Conservation (phyloP, 1,140 invertebrate genomes). For the Drosophila triauraria region DNA sequence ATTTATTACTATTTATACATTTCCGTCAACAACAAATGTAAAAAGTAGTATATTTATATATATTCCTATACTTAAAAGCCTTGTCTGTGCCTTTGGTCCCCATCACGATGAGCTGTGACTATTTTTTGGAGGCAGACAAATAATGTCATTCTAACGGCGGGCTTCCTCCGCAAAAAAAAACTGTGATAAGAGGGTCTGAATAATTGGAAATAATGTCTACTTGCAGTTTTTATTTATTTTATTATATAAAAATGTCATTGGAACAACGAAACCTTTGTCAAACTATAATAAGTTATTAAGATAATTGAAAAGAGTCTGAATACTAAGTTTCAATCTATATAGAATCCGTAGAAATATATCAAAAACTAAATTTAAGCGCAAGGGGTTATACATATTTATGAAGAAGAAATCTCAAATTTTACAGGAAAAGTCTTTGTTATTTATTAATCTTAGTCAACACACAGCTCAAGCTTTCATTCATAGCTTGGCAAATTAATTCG, state of each 20-base stretch:
- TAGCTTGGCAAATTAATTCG: background rate
- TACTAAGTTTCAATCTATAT: too few relatives aligned
- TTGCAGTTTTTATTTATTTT: background rate
- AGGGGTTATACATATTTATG: too few relatives aligned
- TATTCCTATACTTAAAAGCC: too few relatives aligned
- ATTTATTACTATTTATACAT: background rate
- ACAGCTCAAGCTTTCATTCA: background rate
- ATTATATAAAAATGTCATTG: too few relatives aligned
- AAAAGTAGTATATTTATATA: too few relatives aligned
- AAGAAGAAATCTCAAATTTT: background rate
- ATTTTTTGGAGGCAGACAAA: background rate
- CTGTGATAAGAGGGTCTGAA: slow-evolving; percentile 3
- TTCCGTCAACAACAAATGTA: too few relatives aligned
- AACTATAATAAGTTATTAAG: too few relatives aligned
- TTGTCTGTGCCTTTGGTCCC: background rate
- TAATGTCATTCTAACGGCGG: background rate
- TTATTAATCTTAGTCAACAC: background rate
- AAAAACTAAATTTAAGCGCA: too few relatives aligned
- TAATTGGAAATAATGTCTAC: background rate
- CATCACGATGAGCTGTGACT: slow-evolving; percentile 30
- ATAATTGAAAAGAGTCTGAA: too few relatives aligned
- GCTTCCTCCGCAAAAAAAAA: background rate
- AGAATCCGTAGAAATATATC: too few relatives aligned
- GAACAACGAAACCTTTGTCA: too few relatives aligned
- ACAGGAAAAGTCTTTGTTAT: background rate